phyloP scores from a whole-genome alignment of 2,888 invertebrate genomes.

The Ceriagrion tenellum region DNA sequence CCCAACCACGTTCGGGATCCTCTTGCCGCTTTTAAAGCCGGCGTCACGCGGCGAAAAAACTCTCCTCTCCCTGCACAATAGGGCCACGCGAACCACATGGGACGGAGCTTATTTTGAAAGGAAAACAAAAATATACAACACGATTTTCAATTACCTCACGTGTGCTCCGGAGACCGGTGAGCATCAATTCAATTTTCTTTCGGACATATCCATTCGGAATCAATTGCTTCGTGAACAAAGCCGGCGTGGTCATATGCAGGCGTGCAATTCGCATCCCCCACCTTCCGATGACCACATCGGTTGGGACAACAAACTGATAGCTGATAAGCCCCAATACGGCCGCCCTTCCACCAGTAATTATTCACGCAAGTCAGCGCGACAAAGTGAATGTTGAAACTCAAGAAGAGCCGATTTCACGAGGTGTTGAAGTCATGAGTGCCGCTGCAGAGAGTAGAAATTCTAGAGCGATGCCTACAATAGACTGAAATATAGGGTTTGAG shows the following conservation, averaged over 20 bases:
- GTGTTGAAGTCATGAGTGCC: background rate
- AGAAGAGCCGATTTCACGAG: background rate
- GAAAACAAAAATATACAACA: too few relatives aligned
- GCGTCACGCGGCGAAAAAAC: background rate
- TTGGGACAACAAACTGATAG: background rate
- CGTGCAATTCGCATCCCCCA: background rate
- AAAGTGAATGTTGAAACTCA: background rate
- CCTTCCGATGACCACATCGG: background rate
- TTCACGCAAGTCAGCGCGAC: background rate
- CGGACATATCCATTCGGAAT: background rate
- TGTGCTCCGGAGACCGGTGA: background rate
- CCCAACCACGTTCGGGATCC: background rate
- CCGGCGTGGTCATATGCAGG: background rate
- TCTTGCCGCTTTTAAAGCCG: background rate
- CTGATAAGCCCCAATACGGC: background rate
- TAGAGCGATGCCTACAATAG: background rate
- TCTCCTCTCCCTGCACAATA: background rate
- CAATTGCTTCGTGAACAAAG: background rate
- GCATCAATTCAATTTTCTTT: conserved; percentile 10
- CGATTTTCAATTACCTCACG: background rate
- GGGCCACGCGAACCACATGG: background rate
- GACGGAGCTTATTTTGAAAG: background rate
- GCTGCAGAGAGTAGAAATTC: background rate
- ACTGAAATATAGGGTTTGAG: background rate
- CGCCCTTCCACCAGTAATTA: background rate